Base-by-base conservation (phyloP, 2,888 invertebrate genomes). In the Campaea margaritaria region DNA sequence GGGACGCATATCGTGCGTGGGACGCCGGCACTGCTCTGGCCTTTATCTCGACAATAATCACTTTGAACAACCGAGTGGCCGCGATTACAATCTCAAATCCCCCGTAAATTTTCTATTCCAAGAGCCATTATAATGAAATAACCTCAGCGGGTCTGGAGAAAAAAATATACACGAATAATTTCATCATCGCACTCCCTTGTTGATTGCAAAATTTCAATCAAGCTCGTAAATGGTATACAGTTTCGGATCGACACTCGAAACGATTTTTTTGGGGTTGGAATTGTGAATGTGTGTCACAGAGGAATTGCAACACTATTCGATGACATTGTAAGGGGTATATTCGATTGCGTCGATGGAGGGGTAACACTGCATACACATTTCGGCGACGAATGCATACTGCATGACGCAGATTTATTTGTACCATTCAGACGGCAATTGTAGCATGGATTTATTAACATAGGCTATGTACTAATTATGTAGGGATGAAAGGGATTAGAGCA, bases 151-250 rank as follows among this genome's bases (percentile, higher is more conserved):
- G 79, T 81, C 78, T 77, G 78, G 81, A 85, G 83, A 83, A 87
- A 21, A 90, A 91, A 88, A 88, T 89, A 85, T 90, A 91, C 83
- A 89, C 82, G 82, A 89, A 91, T 91, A 91, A 92, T 91, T 91
- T 86, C 86, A 90, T 89, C 87, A 89, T 85, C 81, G 73, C 76
- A 79, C 86, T 85, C 88, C 89, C 90, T 83, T 85, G 87, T 87
- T 91, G 90, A 91, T 91, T 91, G 91, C 91, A 71, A 92, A 91
- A 91, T 91, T 92, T 91, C 91, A 91, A 91, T 92, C 91, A 91
- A 87, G 81, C 85, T 81, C 85, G 88, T 90, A 91, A 91, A 91
- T 90, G 89, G 91, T 88, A 78, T 85, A 89, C 89, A 83, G 84
- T 83, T 84, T 86, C 85, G 85, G 79, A 89, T 89, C 89, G 89